phyloP scores from a whole-genome alignment of 2,888 invertebrate species.

The Tipula vernalis region DNA sequence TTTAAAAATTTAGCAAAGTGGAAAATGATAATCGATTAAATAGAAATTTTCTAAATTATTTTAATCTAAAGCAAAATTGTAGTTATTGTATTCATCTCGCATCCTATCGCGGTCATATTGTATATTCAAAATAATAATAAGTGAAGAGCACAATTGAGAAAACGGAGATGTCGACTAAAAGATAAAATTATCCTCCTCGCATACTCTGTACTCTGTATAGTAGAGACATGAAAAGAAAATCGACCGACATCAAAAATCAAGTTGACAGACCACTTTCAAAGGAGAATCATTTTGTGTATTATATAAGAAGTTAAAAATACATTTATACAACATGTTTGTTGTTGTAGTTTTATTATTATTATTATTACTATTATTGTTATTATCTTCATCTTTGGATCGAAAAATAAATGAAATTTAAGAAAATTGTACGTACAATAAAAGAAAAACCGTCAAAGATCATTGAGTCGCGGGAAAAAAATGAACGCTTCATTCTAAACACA shows the following conservation, averaged over 20 bases:
- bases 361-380: not conserved
- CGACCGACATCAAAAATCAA: constrained; percentile 4
- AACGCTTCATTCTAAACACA: not conserved
- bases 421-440: not conserved
- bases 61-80: not conserved
- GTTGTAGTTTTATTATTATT: not conserved
- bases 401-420: not conserved
- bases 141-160: not conserved
- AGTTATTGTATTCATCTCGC: not conserved
- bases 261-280: not conserved
- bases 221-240: not conserved
- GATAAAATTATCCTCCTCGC: not conserved
- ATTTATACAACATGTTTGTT: not conserved
- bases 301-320: not conserved
- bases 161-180: not conserved
- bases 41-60: not conserved
- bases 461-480: not conserved
- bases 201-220: not conserved
- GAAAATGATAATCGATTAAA: constrained; percentile 4
- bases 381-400: not conserved
- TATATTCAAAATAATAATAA: not conserved
- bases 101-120: not conserved
- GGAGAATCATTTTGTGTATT: not conserved
- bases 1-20: not conserved
- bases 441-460: not conserved